These are phyloP conservation scores for Xestoiulus laeticollis DNA, from an alignment of 2,888 invertebrate genomes.

Conservation along the genomic window DNA sequence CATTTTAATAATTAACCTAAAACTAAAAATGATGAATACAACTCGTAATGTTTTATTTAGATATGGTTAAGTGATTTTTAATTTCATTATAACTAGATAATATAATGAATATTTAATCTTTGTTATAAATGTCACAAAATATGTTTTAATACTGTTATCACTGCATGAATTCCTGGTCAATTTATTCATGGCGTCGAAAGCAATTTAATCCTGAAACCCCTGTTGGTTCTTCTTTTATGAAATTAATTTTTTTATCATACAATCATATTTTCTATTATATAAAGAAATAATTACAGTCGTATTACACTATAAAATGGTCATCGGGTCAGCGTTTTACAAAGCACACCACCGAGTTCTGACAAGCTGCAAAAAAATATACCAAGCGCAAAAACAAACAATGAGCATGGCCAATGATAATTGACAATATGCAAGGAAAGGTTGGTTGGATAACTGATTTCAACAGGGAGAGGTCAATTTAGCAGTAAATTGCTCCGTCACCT, in stretches of 20 bases:
- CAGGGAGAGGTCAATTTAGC: background rate
- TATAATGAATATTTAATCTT: background rate
- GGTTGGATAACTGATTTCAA: background rate
- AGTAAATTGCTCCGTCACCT: conserved; percentile 21
- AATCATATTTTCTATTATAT: background rate
- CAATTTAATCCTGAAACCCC: background rate
- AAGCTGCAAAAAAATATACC: background rate
- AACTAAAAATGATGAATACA: too few relatives aligned
- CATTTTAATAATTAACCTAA: too few relatives aligned
- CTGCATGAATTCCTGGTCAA: background rate
- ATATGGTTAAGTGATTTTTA: background rate
- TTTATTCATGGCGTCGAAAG: background rate
- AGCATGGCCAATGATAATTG: conserved; percentile 12
- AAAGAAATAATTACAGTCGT: background rate
- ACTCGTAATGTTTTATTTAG: background rate
- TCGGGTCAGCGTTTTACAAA: background rate
- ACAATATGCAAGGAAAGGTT: conserved; percentile 3
- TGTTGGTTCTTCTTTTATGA: background rate
- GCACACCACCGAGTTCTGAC: background rate
- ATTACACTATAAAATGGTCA: background rate
- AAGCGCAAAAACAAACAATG: background rate
- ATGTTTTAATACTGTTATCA: background rate
- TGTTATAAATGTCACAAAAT: background rate
- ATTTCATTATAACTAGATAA: background rate
- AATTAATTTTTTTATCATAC: background rate